Evolutionary conservation across 2,888 invertebrate species (phyloP), one percentile per base, ranked within the genome.

Genomic region (Boloria selene): DNA sequence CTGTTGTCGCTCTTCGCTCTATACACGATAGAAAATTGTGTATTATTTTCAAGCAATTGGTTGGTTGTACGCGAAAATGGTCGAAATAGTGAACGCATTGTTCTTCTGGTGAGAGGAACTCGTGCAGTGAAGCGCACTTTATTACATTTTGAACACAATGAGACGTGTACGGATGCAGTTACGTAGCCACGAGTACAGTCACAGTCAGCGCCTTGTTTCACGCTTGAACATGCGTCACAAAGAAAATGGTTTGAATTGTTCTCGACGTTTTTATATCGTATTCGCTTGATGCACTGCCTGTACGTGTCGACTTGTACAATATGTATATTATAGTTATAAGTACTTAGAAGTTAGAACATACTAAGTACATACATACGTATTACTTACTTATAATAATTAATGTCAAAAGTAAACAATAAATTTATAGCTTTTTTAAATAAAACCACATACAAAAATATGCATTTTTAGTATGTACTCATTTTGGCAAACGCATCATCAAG

Each of bases 111-210:
- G 78, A 74, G 66, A 73, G 75, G 74, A 68, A 71, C 55, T 70
- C 51, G 75, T 73, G 82, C 83, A 84, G 77, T 83, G 78, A 77
- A 81, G 84, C 83, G 79, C 79, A 78, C 76, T 82, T 77, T 81
- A 81, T 83, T 82, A 80, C 81, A 82, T 81, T 79, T 73, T 70
- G 77, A 77, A 78, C 76, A 83, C 84, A 84, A 84, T 82, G 49
- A 50, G 59, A 78, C 77, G 45, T 38, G 31, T 16, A 47, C 74
- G 70, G 72, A 63, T 68, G 70, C 70, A 65, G 63, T 61, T 61
- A 54, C 74, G 73, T 77, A 76, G 76, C 74, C 72, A 77, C 74
- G 59, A 71, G 74, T 78, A 77, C 75, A 73, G 66, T 75, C 70
- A 69, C 65, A 69, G 60, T 65, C 72, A 67, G 51, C 60, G 63